phyloP scores from a whole-genome alignment of 2,888 invertebrate genomes.

The Polydrusus tereticollis region DNA sequence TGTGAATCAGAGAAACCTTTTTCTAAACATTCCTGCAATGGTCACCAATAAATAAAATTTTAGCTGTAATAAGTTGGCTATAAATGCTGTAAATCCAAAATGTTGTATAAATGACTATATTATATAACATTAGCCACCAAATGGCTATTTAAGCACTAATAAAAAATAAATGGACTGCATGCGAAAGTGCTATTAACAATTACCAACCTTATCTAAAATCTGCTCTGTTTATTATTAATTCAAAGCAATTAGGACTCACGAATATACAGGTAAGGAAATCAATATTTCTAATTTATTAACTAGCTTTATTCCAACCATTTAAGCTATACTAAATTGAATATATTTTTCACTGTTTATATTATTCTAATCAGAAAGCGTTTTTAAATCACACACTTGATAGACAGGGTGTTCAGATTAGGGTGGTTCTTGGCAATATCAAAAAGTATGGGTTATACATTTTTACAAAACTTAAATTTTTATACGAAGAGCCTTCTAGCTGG shows the following conservation, averaged over 20 bases:
- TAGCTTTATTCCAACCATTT: slow-evolving; percentile 11
- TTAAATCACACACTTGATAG: no score
- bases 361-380: background rate
- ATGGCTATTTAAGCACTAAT: slow-evolving; percentile 60
- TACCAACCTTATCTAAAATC: slow-evolving; percentile 67
- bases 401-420: no score
- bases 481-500: no score
- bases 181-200: slow-evolving; percentile 69
- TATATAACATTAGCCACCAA: slow-evolving; percentile 61
- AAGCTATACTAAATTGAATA: background rate
- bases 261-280: slow-evolving; percentile 58
- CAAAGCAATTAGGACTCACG: slow-evolving; percentile 67
- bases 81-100: background rate
- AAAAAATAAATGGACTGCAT: slow-evolving; percentile 60
- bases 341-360: background rate
- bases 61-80: background rate
- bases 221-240: slow-evolving; percentile 69
- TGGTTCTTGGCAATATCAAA: no score
- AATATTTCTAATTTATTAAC: slow-evolving; percentile 67
- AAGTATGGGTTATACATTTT: no score
- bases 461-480: no score
- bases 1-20: no score
- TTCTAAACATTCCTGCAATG: no score
- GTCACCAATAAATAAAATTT: background rate
- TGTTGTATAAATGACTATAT: slow-evolving; percentile 52